phyloP scores from a whole-genome alignment of 2,888 invertebrate genomes.

The Julus scanicus region DNA sequence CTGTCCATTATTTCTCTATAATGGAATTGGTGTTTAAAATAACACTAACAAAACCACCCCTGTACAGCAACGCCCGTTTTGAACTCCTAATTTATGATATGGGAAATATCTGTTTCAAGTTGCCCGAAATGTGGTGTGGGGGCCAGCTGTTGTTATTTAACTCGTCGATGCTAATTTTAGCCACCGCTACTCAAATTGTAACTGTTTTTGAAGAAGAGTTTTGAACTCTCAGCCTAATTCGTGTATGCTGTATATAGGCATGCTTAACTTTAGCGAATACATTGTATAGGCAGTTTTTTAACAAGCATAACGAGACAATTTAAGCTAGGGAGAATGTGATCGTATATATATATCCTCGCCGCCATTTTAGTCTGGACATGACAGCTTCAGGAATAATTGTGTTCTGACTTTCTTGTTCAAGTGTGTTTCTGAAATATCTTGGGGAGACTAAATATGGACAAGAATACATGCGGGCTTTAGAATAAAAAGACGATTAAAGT shows the following conservation, averaged over 20 bases:
- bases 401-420: no score
- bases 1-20: neutral
- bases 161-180: constrained; percentile 24
- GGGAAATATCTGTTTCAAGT: constrained; percentile 12
- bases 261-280: neutral
- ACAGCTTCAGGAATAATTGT: no score
- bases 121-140: constrained; percentile 27
- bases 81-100: neutral
- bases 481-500: no score
- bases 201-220: neutral
- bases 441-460: no score
- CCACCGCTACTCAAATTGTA: neutral
- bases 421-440: no score
- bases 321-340: no score
- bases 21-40: constrained; percentile 17
- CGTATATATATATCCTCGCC: no score
- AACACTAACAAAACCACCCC: neutral
- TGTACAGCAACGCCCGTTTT: neutral
- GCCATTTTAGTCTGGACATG: no score
- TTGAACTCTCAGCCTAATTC: constrained; percentile 7
- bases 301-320: neutral
- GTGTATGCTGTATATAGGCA: neutral
- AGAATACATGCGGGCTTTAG: no score
- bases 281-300: neutral
- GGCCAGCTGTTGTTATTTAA: constrained; percentile 38